phyloP scores from a whole-genome alignment of 2,797 vertebrate genomes.

The Clamator glandarius region DNA sequence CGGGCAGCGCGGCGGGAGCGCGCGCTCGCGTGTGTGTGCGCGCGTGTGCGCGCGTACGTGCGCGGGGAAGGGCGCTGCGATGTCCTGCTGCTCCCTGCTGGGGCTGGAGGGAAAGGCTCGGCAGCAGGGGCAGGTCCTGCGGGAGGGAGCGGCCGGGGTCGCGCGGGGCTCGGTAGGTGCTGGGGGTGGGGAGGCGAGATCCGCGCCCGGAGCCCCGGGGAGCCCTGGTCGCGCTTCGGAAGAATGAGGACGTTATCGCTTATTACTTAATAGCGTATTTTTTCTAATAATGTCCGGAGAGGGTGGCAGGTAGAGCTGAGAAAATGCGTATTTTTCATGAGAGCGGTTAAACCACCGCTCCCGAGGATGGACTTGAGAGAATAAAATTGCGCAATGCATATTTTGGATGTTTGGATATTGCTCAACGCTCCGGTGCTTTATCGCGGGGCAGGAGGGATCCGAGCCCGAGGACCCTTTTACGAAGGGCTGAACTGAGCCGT shows the following conservation, averaged over 20 bases:
- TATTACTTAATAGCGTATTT: not conserved
- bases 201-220: not conserved
- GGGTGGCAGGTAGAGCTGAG: not conserved
- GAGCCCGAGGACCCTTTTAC: not conserved
- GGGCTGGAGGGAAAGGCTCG: not conserved
- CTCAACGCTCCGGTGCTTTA: not conserved
- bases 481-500: not conserved
- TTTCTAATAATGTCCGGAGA: not conserved
- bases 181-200: not conserved
- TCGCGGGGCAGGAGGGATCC: not conserved
- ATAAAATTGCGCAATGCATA: not conserved
- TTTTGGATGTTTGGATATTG: not conserved
- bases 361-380: not conserved
- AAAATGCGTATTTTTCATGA: not conserved
- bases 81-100: slow-evolving; percentile 26
- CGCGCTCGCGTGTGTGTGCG: not conserved
- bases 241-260: not conserved
- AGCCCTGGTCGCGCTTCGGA: not conserved
- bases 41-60: not conserved
- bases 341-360: not conserved
- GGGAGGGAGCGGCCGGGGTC: too few species aligned
- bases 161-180: accelerated
- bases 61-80: not conserved
- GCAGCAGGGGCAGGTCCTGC: not conserved
- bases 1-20: not conserved